Evolutionary conservation across 2,113 vertebrate genomes (phyloP).

Genomic region (Thunnus thynnus): DNA sequence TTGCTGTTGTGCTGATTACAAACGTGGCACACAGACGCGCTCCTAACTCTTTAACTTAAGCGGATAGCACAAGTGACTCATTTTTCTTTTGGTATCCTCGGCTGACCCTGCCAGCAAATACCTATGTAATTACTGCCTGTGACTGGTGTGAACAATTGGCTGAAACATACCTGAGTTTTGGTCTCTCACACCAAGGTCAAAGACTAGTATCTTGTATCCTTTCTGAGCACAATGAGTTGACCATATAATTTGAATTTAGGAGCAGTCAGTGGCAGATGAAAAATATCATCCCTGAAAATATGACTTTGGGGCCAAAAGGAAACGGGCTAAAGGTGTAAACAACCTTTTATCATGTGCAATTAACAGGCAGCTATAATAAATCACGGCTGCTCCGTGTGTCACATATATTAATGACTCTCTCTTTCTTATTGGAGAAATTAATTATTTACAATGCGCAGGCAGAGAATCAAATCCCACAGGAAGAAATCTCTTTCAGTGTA

Average conservation of each 20-base stretch:
- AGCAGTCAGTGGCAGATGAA: slow-evolving; percentile 51
- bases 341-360: slow-evolving; percentile 71
- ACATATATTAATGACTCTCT: slow-evolving; percentile 68
- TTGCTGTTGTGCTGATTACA: slow-evolving; percentile 15
- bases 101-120: slow-evolving; percentile 19
- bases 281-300: slow-evolving; percentile 45
- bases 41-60: background rate
- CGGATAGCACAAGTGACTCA: background rate
- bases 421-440: slow-evolving; percentile 49
- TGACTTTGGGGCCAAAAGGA: slow-evolving; percentile 42
- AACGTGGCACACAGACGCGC: slow-evolving; percentile 1
- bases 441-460: slow-evolving; percentile 52
- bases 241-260: slow-evolving; percentile 13
- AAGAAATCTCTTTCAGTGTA: slow-evolving; percentile 5
- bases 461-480: slow-evolving; percentile 29
- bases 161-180: slow-evolving; percentile 22
- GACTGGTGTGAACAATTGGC: slow-evolving; percentile 28
- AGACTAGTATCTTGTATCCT: background rate
- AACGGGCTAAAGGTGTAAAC: slow-evolving; percentile 54
- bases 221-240: background rate
- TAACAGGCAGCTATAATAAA: slow-evolving; percentile 63
- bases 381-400: slow-evolving; percentile 56
- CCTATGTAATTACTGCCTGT: background rate
- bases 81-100: slow-evolving; percentile 8
- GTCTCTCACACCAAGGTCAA: slow-evolving; percentile 44